Evolutionary conservation across 2,113 vertebrate species (phyloP).

Genomic region (Nothocercus julius): DNA sequence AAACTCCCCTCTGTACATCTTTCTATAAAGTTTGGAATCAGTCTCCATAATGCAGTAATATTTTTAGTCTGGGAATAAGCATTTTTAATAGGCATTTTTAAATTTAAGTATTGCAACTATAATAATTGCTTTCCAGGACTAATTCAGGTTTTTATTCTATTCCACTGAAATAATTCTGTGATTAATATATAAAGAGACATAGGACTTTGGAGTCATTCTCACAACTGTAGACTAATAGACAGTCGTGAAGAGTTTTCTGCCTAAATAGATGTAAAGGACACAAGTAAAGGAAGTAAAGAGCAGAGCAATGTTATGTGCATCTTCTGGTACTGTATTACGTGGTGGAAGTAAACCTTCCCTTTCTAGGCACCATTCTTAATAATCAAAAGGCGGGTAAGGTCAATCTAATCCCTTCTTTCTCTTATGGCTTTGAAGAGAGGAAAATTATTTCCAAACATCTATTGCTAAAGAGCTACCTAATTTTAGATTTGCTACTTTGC

Average conservation of each 20-base stretch:
- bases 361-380: background rate
- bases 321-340: background rate
- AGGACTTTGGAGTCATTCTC: background rate
- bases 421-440: background rate
- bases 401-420: background rate
- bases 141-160: slow-evolving; percentile 15
- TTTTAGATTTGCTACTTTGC: background rate
- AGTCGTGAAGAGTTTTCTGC: background rate
- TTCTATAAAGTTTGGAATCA: background rate
- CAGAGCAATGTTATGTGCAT: background rate
- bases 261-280: background rate
- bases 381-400: background rate
- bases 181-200: slow-evolving; percentile 42
- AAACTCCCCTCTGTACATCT: background rate
- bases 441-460: background rate
- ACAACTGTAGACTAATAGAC: slow-evolving; percentile 27
- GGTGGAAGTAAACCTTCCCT: background rate
- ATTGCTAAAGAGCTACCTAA: background rate
- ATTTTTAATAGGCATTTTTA: background rate
- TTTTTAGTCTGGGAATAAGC: background rate
- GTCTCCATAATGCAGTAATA: background rate
- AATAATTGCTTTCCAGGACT: background rate
- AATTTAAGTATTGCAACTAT: background rate
- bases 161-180: slow-evolving; percentile 8
- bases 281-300: background rate